A percentile compares a stretch with the other conserved stretches of the same genome.
Evolutionary conservation across 2,888 invertebrate genomes (phyloP).

Genomic region (Macaria notata): DNA sequence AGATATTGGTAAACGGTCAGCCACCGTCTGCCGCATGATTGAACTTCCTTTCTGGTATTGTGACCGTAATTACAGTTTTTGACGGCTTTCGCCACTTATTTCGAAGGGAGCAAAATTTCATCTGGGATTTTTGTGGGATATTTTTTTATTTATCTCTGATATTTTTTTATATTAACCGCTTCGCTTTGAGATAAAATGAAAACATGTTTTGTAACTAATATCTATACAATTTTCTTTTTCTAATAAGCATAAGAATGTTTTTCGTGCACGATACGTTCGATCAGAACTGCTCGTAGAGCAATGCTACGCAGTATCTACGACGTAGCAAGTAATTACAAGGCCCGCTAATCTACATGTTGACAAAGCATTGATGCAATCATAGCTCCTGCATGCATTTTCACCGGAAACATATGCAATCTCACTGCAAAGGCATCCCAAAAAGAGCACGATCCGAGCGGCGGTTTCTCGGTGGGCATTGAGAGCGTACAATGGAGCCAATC

Average conservation of each 20-base stretch:
- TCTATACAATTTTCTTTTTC: too few relatives aligned
- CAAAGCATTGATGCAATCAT: too few relatives aligned
- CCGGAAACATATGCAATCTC: slow-evolving; percentile 1
- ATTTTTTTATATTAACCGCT: not conserved
- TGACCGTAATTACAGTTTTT: slow-evolving; percentile 45
- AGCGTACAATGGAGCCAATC: slow-evolving; percentile 76
- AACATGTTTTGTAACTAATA: too few relatives aligned
- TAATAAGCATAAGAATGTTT: too few relatives aligned
- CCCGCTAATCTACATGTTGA: too few relatives aligned
- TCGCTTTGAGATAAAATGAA: not conserved
- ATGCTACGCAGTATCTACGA: not conserved
- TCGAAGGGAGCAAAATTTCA: slow-evolving; percentile 21
- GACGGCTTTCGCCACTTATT: slow-evolving; percentile 33
- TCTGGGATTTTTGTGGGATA: slow-evolving; percentile 10
- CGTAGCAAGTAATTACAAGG: not conserved
- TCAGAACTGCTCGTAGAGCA: not conserved
- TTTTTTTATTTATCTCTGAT: not conserved
- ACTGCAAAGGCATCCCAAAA: slow-evolving; percentile 41
- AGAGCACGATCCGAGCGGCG: slow-evolving; percentile 53
- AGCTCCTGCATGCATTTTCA: too few relatives aligned
- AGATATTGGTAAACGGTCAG: slow-evolving; percentile 65
- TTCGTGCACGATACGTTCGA: too few relatives aligned
- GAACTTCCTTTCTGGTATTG: slow-evolving; percentile 50
- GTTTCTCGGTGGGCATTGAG: slow-evolving; percentile 66
- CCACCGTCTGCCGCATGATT: slow-evolving; percentile 47